Base-by-base conservation (phyloP, 2,113 vertebrate species). In the Vulpes ferrilata region DNA sequence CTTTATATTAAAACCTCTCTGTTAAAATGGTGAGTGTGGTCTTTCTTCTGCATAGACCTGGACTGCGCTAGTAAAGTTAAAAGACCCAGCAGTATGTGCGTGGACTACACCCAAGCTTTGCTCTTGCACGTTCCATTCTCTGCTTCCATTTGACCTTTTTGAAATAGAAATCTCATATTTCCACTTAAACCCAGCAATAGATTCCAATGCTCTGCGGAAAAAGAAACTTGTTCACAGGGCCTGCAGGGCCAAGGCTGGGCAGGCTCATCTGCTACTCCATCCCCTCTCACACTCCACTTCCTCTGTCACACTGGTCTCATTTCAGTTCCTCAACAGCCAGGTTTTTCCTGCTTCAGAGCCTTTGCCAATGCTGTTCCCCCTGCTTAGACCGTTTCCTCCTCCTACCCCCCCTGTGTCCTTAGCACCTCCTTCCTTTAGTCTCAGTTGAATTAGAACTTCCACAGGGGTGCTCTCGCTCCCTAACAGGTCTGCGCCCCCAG, bases 101-200 rank as follows among this genome's bases (percentile, higher is more conserved):
- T 22, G 64, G n/a, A 32, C 91, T 55, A 32, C 17, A 12, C 43
- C 64, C 23, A 23, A 22, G 51, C 57, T 64, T 80, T 67, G 92
- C 35, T 53, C 8, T 4, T 25, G 23, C 2, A 0, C 11, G n/a
- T 30, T 76, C 67, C 78, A 48, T 93, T 88, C 96, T 32, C 87
- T 92, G 76, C 60, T 55, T 64, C 60, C 73, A 74, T 15, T 15
- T 82, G 90, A 96, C 78, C 62, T 89, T 96, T 65, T 74, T 79
- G 62, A 89, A 95, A 57, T 51, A 78, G 78, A 92, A 95, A 74
- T 65, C 57, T 74, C 35, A 81, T 25, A 23, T 78, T 73, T 17
- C 59, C 22, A 25, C 62, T 94, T 55, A 83, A 89, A 59, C 25
- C 57, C 35, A 25, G 53, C 35, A 65, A 32, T 32, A 71, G 38